phyloP scores from a whole-genome alignment of 2,888 invertebrate species.

The Volucella inflata region DNA sequence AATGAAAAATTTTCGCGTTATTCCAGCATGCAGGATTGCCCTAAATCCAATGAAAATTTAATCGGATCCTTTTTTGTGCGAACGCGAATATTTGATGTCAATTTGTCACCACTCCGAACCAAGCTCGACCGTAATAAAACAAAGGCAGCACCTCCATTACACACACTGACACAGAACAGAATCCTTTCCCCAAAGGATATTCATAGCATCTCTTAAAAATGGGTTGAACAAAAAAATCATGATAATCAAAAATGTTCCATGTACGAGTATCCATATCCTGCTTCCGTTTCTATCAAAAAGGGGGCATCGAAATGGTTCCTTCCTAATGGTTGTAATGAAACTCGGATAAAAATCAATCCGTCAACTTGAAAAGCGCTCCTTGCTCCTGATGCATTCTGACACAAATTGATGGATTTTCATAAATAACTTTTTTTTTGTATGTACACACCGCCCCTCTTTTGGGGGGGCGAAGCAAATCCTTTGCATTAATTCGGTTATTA shows the following conservation, averaged over 20 bases:
- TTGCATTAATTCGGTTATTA: constrained; percentile 56
- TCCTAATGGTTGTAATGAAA: constrained; percentile 60
- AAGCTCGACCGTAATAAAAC: constrained; percentile 41
- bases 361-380: constrained; percentile 44
- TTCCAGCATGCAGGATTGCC: constrained; percentile 42
- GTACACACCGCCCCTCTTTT: not conserved
- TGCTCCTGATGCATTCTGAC: constrained; percentile 37
- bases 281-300: not conserved
- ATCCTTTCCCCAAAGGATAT: constrained; percentile 16
- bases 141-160: constrained; percentile 20
- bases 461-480: constrained; percentile 1
- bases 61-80: constrained; percentile 49
- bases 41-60: constrained; percentile 71
- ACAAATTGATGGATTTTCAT: constrained; percentile 64
- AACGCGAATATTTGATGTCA: constrained; percentile 69
- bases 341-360: constrained; percentile 65
- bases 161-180: constrained; percentile 13
- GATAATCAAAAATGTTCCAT: constrained; percentile 51
- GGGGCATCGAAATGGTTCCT: constrained; percentile 46
- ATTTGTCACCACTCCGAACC: constrained; percentile 59
- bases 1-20: constrained; percentile 62
- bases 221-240: not conserved
- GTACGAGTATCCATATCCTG: constrained; percentile 28
- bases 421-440: constrained; percentile 21
- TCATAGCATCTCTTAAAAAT: constrained; percentile 37